A percentile compares a stretch with the other conserved stretches of the same genome.
These are phyloP conservation scores for Pentalonia nigronervosa DNA, from an alignment of 1,140 invertebrate species.

Conservation along the genomic window DNA sequence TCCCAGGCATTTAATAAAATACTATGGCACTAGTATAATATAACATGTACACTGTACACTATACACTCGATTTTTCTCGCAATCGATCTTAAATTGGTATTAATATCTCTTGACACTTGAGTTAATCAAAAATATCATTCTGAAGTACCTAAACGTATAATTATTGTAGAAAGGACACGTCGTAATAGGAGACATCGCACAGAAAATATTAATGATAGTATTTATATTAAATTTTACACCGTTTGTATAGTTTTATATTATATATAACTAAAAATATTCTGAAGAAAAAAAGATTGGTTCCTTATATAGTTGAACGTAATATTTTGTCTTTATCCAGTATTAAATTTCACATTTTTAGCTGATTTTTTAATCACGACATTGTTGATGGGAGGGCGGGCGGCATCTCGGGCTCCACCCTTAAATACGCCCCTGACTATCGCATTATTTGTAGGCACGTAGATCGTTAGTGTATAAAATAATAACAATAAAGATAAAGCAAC, in stretches of 20 bases:
- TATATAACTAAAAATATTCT: neutral
- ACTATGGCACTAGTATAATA: neutral
- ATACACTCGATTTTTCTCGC: neutral
- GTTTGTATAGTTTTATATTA: no score
- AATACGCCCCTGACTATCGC: neutral
- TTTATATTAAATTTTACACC: no score
- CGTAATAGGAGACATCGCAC: no score
- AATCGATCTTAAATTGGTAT: neutral
- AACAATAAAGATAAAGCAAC: neutral
- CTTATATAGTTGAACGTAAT: neutral
- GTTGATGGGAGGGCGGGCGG: neutral
- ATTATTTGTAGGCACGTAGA: neutral
- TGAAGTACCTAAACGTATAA: neutral
- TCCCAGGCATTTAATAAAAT: neutral
- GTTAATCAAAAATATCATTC: neutral
- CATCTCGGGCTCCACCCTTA: neutral
- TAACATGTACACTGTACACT: neutral
- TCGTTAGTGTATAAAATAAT: neutral
- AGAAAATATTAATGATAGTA: no score
- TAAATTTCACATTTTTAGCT: neutral
- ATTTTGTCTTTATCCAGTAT: neutral
- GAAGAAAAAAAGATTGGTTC: no score
- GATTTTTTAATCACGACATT: constrained; percentile 1
- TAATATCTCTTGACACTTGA: neutral
- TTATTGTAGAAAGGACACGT: neutral